These are phyloP conservation scores for Bombylius discolor DNA, from an alignment of 2,888 invertebrate genomes.

Conservation along the genomic window DNA sequence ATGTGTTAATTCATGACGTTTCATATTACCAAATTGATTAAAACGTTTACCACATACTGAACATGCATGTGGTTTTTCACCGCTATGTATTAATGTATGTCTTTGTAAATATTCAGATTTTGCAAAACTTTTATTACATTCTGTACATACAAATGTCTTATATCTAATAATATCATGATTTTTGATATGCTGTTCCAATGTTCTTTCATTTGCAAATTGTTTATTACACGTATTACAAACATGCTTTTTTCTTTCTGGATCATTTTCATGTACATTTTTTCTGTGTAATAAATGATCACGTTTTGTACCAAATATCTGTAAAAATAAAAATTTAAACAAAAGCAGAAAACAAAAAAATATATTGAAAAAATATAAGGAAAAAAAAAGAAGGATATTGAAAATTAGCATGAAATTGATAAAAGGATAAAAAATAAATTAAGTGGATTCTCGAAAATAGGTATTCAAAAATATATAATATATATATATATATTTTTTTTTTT, in stretches of 20 bases:
- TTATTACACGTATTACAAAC: constrained; percentile 29
- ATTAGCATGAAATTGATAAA: no score
- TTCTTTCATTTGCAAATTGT: constrained; percentile 32
- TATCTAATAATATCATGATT: constrained; percentile 32
- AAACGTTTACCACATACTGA: constrained; percentile 34
- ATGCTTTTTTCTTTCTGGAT: constrained; percentile 12
- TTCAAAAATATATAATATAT: background rate
- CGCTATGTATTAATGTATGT: constrained; percentile 35
- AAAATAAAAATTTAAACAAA: background rate
- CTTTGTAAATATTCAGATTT: constrained; percentile 35
- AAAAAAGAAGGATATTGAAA: no score
- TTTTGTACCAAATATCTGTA: constrained; percentile 30
- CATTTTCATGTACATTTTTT: constrained; percentile 27
- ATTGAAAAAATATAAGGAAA: no score
- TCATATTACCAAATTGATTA: constrained; percentile 33
- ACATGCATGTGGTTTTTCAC: constrained; percentile 35
- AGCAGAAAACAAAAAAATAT: background rate
- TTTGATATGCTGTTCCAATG: constrained; percentile 31
- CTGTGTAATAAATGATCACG: constrained; percentile 33
- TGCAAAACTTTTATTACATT: constrained; percentile 33
- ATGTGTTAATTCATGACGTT: constrained; percentile 34
- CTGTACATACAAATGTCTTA: constrained; percentile 29
- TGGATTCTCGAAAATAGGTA: no score
- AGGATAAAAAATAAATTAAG: no score
- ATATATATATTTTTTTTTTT: background rate